Evolutionary conservation across 2,797 vertebrate genomes (phyloP).

Genomic region (Ctenosaura bakeri): DNA sequence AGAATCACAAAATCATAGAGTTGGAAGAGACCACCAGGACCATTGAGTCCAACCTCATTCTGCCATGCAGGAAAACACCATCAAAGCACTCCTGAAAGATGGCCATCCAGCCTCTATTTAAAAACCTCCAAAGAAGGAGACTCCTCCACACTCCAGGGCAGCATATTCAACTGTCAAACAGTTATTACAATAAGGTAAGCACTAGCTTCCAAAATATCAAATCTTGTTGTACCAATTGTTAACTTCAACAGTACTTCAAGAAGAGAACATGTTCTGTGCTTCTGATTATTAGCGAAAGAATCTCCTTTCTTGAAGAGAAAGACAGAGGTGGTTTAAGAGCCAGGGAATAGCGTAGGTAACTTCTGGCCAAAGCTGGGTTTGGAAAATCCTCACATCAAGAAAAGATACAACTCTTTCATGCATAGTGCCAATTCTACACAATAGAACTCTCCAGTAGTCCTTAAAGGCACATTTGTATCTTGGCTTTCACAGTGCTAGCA

Average conservation of each 20-base stretch:
- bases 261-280: constrained; percentile 55
- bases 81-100: too few relatives aligned
- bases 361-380: constrained; percentile 51
- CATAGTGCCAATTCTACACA: constrained; percentile 74
- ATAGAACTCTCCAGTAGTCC: constrained; percentile 72
- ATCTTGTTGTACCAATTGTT: constrained; percentile 39
- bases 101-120: too few relatives aligned
- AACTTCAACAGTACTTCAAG: constrained; percentile 44
- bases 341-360: constrained; percentile 73
- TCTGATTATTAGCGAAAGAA: constrained; percentile 36
- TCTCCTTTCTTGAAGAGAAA: constrained; percentile 65
- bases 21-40: too few relatives aligned
- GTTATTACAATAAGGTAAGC: neutral
- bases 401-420: constrained; percentile 77
- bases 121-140: too few relatives aligned
- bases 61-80: too few relatives aligned
- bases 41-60: too few relatives aligned
- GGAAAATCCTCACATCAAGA: constrained; percentile 75
- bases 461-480: constrained; percentile 79
- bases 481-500: constrained; percentile 79
- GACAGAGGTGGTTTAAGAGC: constrained; percentile 67
- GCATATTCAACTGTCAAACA: too few relatives aligned
- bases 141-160: too few relatives aligned
- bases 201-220: constrained; percentile 40
- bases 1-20: too few relatives aligned